Percentiles rank a stretch among this genome's conserved stretches.
Conservation (phyloP, 2,797 vertebrate genomes). For the Synaphobranchus kaupii region DNA sequence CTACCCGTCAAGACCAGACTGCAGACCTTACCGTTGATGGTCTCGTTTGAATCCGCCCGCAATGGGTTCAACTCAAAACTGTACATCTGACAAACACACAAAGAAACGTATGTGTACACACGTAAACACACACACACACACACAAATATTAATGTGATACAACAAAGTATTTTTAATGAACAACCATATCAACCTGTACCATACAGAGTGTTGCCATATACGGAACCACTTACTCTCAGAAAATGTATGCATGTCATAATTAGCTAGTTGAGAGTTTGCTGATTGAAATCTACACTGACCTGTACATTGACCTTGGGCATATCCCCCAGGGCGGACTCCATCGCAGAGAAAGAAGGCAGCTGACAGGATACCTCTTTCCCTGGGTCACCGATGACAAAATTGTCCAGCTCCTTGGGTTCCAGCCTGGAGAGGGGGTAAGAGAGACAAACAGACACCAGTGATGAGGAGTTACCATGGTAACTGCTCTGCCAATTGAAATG, state of each 20-base stretch:
- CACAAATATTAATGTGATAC: background rate
- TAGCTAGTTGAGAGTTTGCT: background rate
- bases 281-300: background rate
- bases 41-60: slow-evolving; percentile 43
- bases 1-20: slow-evolving; percentile 54
- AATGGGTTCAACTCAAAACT: slow-evolving; percentile 62
- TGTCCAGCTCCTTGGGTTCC: background rate
- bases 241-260: background rate
- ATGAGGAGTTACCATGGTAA: background rate
- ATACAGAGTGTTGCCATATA: background rate
- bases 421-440: slow-evolving; percentile 38
- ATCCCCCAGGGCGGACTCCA: slow-evolving; percentile 5
- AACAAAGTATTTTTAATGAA: background rate
- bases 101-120: background rate
- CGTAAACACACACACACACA: background rate
- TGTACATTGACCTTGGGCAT: slow-evolving; percentile 55
- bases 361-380: slow-evolving; percentile 40
- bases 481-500: background rate
- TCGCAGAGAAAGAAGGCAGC: slow-evolving; percentile 54
- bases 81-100: slow-evolving; percentile 57
- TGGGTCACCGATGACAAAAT: slow-evolving; percentile 50
- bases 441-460: background rate
- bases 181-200: background rate
- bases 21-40: slow-evolving; percentile 66
- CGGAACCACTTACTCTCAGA: no score